Conservation (phyloP, 2,113 vertebrate genomes). For the Marmota flaviventris region DNA sequence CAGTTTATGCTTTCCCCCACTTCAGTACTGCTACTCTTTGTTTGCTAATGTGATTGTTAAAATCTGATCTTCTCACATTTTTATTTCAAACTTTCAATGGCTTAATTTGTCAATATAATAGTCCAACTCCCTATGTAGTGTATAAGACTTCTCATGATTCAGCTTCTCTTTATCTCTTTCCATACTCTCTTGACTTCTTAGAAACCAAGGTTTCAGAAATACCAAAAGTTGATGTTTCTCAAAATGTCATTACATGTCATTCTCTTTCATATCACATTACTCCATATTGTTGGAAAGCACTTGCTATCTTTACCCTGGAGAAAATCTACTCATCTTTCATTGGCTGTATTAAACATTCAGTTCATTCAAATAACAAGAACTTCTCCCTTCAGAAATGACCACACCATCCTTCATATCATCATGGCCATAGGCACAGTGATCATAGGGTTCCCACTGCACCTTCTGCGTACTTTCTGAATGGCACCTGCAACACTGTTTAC, state of each 20-base stretch:
- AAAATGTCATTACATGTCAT: neutral
- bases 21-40: too few species aligned
- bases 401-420: neutral
- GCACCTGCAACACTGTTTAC: neutral
- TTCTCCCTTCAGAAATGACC: neutral
- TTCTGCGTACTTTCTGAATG: neutral
- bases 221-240: neutral
- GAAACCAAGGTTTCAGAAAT: neutral
- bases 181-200: neutral
- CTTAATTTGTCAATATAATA: neutral
- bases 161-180: neutral
- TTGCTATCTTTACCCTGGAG: neutral
- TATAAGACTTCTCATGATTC: neutral
- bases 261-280: neutral
- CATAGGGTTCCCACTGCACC: neutral
- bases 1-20: neutral
- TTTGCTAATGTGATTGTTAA: neutral
- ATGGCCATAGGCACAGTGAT: neutral
- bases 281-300: neutral
- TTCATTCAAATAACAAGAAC: neutral
- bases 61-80: neutral
- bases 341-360: neutral
- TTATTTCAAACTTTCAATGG: slow-evolving; percentile 12
- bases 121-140: neutral
- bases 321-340: neutral